Evolutionary conservation across 2,888 invertebrate species (phyloP).

Genomic region (Tenodera sinensis): DNA sequence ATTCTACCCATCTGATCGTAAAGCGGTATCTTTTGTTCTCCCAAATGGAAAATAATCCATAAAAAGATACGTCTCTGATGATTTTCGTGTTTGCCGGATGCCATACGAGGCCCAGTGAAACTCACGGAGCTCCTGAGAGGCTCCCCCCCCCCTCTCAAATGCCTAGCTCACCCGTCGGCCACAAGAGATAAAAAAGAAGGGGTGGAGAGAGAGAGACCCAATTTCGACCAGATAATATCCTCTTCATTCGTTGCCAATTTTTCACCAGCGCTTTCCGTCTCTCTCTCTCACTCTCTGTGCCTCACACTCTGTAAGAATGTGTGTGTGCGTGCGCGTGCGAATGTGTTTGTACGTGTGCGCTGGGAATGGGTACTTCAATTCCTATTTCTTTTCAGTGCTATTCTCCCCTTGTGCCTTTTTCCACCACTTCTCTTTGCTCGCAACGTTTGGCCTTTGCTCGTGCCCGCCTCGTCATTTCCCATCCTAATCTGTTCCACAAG

Average conservation of each 20-base stretch:
- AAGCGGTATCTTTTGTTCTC: neutral
- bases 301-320: neutral
- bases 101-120: neutral
- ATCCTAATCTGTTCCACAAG: slow-evolving; percentile 4
- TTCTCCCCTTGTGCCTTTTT: neutral
- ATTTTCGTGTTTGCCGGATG: neutral
- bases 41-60: neutral
- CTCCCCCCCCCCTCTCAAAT: neutral
- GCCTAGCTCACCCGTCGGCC: neutral
- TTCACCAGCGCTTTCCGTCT: neutral
- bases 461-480: neutral
- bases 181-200: slow-evolving; percentile 6
- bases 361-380: neutral
- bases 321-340: neutral
- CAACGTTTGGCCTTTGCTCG: neutral
- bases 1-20: neutral
- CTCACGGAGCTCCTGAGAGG: neutral
- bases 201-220: slow-evolving; percentile 3
- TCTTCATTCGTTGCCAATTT: slow-evolving; percentile 21
- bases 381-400: neutral
- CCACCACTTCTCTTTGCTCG: neutral
- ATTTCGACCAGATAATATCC: slow-evolving; percentile 25
- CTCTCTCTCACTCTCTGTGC: neutral
- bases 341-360: neutral
- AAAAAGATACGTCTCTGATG: neutral